phyloP scores from a whole-genome alignment of 2,888 invertebrate genomes.

The Agrotis clavis region DNA sequence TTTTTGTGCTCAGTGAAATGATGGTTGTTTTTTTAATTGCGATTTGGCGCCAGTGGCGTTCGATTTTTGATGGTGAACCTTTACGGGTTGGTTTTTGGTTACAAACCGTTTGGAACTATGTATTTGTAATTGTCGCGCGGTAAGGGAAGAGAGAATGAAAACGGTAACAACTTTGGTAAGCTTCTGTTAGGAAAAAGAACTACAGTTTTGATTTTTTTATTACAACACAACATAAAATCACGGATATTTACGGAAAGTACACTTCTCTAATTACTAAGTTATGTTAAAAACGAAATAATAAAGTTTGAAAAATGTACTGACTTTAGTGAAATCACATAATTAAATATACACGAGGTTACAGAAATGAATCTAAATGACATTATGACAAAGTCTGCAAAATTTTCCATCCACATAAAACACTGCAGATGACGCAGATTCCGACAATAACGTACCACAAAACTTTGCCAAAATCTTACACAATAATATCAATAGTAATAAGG shows the following conservation, averaged over 20 bases:
- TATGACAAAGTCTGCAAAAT: neutral
- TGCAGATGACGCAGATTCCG: constrained; percentile 1
- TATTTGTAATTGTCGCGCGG: too few species aligned
- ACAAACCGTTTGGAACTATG: neutral
- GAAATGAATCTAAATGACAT: neutral
- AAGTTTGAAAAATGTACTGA: neutral
- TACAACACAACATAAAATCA: too few species aligned
- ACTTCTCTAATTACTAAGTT: neutral
- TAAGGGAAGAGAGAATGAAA: neutral
- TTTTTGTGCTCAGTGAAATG: constrained; percentile 68
- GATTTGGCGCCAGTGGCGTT: constrained; percentile 64
- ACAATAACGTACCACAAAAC: constrained; percentile 10
- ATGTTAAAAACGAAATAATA: neutral
- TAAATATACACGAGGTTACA: neutral
- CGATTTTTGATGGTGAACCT: constrained; percentile 44
- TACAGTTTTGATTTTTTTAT: constrained; percentile 1
- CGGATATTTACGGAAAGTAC: neutral
- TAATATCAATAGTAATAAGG: constrained; percentile 33
- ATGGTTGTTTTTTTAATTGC: constrained; percentile 66
- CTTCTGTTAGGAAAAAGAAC: too few species aligned
- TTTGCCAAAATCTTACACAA: constrained; percentile 38
- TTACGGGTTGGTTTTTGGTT: neutral
- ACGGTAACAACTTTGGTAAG: too few species aligned
- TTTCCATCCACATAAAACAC: neutral
- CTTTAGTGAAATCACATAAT: neutral